Evolutionary conservation across 2,888 invertebrate species (phyloP).

Genomic region (Limnephilus marmoratus): DNA sequence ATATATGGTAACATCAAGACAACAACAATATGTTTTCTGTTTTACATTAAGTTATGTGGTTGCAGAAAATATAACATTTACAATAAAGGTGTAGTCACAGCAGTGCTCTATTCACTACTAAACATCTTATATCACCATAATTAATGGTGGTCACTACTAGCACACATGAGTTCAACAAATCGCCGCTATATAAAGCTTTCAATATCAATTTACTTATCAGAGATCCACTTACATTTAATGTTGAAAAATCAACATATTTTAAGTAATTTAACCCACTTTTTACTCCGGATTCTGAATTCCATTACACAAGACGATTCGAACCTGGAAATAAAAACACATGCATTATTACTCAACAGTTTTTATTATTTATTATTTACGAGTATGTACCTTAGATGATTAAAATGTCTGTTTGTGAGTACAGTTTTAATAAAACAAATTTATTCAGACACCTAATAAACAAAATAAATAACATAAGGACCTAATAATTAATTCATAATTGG

Average conservation of each 20-base stretch:
- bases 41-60: slow-evolving; percentile 44
- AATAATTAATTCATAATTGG: neutral
- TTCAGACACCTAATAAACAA: neutral
- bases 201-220: slow-evolving; percentile 56
- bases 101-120: slow-evolving; percentile 55
- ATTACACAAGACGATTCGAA: slow-evolving; percentile 22
- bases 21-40: slow-evolving; percentile 47
- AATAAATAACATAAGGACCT: neutral
- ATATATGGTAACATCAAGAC: slow-evolving; percentile 60
- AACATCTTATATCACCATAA: slow-evolving; percentile 37
- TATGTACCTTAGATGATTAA: neutral
- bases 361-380: neutral
- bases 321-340: slow-evolving; percentile 43
- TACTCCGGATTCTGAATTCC: slow-evolving; percentile 44
- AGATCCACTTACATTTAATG: slow-evolving; percentile 63
- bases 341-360: neutral
- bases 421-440: too few relatives aligned
- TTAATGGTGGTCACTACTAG: slow-evolving; percentile 45
- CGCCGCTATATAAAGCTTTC: slow-evolving; percentile 52
- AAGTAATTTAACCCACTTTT: slow-evolving; percentile 64
- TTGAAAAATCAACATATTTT: slow-evolving; percentile 62
- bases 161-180: slow-evolving; percentile 47
- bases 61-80: slow-evolving; percentile 44
- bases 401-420: neutral
- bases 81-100: slow-evolving; percentile 53